Base-by-base conservation (phyloP, 2,888 invertebrate genomes). In the Metacarcinus magister region DNA sequence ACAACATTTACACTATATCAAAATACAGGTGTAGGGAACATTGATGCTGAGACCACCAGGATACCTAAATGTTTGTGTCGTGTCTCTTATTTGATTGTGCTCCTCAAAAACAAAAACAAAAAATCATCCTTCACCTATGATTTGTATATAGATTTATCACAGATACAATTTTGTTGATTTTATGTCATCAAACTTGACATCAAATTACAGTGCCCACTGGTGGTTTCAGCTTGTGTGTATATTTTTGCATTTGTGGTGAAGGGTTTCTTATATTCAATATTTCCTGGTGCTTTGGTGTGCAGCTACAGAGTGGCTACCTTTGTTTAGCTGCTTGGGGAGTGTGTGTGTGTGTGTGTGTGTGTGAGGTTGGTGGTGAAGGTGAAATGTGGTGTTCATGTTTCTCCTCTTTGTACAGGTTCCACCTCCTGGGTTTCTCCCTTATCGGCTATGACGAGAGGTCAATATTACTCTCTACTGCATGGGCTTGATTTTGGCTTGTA, bases 361-460 rank as follows among this genome's bases (percentile, higher is more conserved):
- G 67, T 67, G 92, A 92, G 43, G 48, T 2, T 94, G 67, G 46
- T 46, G 92, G 32, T 95, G 92, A 28, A 16, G 54, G 28, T 46
- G 82, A 32, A 48, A 0, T 92, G 87, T 82, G 92, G 23, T 93
- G 60, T 44, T 54, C 93, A 95, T 96, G 60, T 96, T 46, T 96
- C 93, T 96, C 82, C 95, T 92, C 94, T 96, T 89, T 96, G 90
- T 92, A 96, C 96, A 97, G 97, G 97, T 97, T 96, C 95, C 96
- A 96, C 28, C 96, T 97, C 89, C 97, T 97, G 96, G 97, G 97
- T 92, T 97, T 97, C 97, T 96, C 97, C 96, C 95, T 97, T 91
- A 95, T 97, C 96, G 97, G 97, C 96, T 96, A 95, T 95, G 96
- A 96, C 91, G 97, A 96, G 96, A 97, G 97, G 97, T 97, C 96